Percentiles rank a stretch among this genome's conserved stretches.
These are phyloP conservation scores for Platycheirus rosarum DNA, from an alignment of 2,888 invertebrate genomes.

Conservation along the genomic window DNA sequence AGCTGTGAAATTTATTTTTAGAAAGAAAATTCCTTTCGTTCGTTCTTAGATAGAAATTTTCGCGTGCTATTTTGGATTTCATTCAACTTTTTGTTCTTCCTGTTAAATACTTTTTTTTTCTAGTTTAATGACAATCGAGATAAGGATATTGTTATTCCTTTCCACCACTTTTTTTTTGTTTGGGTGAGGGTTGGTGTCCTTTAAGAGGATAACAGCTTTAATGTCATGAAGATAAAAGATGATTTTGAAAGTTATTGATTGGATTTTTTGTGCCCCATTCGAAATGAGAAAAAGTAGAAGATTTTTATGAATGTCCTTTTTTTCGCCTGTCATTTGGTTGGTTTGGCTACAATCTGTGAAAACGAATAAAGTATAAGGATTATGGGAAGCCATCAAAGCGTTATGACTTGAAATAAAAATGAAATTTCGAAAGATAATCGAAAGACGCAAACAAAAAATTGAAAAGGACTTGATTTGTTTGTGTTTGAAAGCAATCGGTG, in stretches of 20 bases:
- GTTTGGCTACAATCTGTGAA: conserved; percentile 21
- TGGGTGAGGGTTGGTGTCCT: too few relatives aligned
- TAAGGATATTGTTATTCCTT: conserved; percentile 17
- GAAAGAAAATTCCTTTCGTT: conserved; percentile 21
- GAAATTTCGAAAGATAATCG: conserved; percentile 27
- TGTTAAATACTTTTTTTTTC: conserved; percentile 17
- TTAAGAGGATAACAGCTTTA: conserved; percentile 35
- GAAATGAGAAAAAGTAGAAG: conserved; percentile 24
- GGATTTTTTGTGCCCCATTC: conserved; percentile 1
- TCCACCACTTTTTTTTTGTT: conserved; percentile 8
- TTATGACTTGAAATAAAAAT: conserved; percentile 41
- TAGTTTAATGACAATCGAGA: conserved; percentile 12
- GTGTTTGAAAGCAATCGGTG: conserved; percentile 48
- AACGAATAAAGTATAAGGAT: conserved; percentile 24
- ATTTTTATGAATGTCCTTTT: conserved; percentile 38
- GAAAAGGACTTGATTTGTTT: neutral
- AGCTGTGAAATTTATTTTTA: conserved; percentile 72
- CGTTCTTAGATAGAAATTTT: neutral
- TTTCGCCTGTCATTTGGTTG: neutral
- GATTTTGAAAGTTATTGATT: conserved; percentile 60
- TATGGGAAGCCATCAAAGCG: conserved; percentile 52
- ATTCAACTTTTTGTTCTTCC: conserved; percentile 27
- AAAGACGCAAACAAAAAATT: neutral
- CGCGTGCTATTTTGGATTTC: conserved; percentile 29
- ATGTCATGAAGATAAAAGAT: conserved; percentile 37